Evolutionary conservation across 2,797 vertebrate genomes (phyloP).

Genomic region (Corythornis leucogaster): DNA sequence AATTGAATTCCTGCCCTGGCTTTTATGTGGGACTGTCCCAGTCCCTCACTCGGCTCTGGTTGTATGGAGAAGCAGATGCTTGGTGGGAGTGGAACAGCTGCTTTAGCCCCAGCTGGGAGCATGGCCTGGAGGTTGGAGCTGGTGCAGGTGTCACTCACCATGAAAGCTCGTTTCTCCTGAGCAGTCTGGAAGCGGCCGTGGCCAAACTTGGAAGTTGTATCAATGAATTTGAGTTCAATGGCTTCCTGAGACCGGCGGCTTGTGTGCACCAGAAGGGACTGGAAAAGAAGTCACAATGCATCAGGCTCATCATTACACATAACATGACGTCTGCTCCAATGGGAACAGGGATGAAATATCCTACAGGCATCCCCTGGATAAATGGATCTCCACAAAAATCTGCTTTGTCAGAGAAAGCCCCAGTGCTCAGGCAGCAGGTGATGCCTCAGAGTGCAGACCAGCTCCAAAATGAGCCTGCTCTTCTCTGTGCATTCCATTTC

Average conservation of each 20-base stretch:
- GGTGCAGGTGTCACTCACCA: slow-evolving; percentile 79
- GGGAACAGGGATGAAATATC: not conserved
- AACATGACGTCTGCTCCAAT: not conserved
- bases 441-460: not conserved
- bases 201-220: slow-evolving; percentile 95
- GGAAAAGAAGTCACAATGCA: not conserved
- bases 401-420: not conserved
- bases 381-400: not conserved
- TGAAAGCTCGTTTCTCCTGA: slow-evolving; percentile 92
- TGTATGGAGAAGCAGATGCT: not conserved
- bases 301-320: not conserved
- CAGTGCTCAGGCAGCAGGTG: not conserved
- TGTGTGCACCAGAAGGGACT: slow-evolving; percentile 89
- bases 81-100: not conserved
- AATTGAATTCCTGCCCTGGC: not conserved
- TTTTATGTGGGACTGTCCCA: not conserved
- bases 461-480: not conserved
- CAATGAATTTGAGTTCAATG: slow-evolving; percentile 94
- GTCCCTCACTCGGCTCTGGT: not conserved
- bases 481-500: not conserved
- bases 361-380: not conserved
- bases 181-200: slow-evolving; percentile 92
- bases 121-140: not conserved
- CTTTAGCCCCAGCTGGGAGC: not conserved
- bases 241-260: slow-evolving; percentile 84